Conservation (phyloP, 2,113 vertebrate species). For the Etheostoma cragini region DNA sequence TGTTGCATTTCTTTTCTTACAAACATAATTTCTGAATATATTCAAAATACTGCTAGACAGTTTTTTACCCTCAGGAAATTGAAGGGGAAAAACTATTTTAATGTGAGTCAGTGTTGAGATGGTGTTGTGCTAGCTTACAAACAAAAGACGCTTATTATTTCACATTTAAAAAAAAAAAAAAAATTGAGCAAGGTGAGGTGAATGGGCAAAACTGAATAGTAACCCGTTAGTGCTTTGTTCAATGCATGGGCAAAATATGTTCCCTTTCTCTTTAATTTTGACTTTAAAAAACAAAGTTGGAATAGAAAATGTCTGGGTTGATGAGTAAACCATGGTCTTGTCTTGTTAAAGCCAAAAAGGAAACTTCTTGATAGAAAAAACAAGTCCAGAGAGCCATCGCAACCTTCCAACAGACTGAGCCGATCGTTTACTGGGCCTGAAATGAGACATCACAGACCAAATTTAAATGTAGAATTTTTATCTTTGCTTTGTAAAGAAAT, state of each 20-base stretch:
- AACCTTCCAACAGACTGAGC: conserved; percentile 30
- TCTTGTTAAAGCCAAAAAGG: conserved; percentile 55
- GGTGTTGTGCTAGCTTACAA: conserved; percentile 65
- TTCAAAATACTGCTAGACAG: conserved; percentile 75
- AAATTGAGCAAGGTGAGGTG: conserved; percentile 32
- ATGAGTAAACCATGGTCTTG: conserved; percentile 52
- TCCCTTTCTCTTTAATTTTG: conserved; percentile 58
- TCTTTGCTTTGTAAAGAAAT: neutral
- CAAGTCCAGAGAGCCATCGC: conserved; percentile 61
- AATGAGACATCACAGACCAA: conserved; percentile 46
- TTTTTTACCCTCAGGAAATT: conserved; percentile 62
- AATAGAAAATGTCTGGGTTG: conserved; percentile 54
- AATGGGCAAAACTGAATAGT: conserved; percentile 34
- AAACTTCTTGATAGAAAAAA: conserved; percentile 51
- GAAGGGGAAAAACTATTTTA: conserved; percentile 51
- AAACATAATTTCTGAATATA: conserved; percentile 70
- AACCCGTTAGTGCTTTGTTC: conserved; percentile 67
- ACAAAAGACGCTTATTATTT: conserved; percentile 61
- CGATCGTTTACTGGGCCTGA: conserved; percentile 80
- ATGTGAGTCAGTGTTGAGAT: conserved; percentile 66
- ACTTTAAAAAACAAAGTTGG: conserved; percentile 44
- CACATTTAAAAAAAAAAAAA: conserved; percentile 25
- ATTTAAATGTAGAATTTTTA: too few species aligned
- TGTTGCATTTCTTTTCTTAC: conserved; percentile 45
- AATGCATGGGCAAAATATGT: conserved; percentile 56